Evolutionary conservation across 1,140 invertebrate species (phyloP), one percentile per base, ranked within the genome.

Genomic region (Drosophila leontia): DNA sequence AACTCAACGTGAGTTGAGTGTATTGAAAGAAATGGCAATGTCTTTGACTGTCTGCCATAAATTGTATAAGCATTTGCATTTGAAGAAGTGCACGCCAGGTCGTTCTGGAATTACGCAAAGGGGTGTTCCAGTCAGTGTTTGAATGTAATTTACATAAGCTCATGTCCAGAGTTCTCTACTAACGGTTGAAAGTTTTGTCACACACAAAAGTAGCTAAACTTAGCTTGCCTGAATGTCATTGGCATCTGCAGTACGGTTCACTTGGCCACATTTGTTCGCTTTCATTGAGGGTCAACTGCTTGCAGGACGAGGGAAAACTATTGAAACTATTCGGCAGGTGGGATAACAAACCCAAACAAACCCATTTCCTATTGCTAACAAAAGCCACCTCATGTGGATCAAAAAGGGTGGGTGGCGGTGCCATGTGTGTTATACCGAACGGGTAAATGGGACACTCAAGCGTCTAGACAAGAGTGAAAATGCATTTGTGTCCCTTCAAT

Each of bases 131-230:
- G 57, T 23, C 26, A 32, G 15, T 23, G 26, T 37, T 48, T 63
- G 41, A 55, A 35, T 74, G 39, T 5, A 23, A 44, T 70, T 70
- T 70, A 68, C 67, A 74, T 75, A 75, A 75, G 55, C 68, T 51
- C 69, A 75, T 48, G 55, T 62, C 41, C 47, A 47, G 57, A 42
- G 42, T 41, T 41, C 39, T 11, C 2, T 1, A 11, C 45, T 17
- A 29, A 42, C 19, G 56, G 29, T 63, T 23, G 39, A 75, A 56
- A 75, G 69, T 75, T 75, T 75, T 74, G 71, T 75, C 71, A 56
- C 58, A 56, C 69, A 75, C 69, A 74, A 74, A 74, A 74, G 53
- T 67, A 59, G 75, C 61, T 76, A 76, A 67, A 76, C 74, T 76
- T 67, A 55, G 59, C 59, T 37, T 53, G 26, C 53, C 39, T 76